Conservation (phyloP, 2,797 vertebrate genomes). For the Rhodeus uyekii region DNA sequence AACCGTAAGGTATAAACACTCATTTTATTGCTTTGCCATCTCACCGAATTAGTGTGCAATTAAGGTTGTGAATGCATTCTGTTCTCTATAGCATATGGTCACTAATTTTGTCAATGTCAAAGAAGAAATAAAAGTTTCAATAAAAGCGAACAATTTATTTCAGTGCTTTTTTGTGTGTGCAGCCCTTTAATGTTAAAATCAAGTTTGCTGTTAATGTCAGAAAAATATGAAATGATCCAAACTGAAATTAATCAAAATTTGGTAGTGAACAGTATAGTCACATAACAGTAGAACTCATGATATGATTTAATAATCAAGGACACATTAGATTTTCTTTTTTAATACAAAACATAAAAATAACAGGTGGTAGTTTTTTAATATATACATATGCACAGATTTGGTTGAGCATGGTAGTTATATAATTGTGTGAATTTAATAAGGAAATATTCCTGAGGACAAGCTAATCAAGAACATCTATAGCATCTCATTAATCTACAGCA, state of each 20-base stretch:
- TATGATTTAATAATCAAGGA: not conserved
- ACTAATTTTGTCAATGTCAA: not conserved
- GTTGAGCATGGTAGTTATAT: not conserved
- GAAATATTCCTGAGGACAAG: not conserved
- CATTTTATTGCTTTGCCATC: not conserved
- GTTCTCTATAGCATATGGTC: not conserved
- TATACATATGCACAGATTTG: constrained; percentile 29
- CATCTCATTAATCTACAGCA: not conserved
- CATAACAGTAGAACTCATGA: not conserved
- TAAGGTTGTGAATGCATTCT: not conserved
- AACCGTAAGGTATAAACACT: not conserved
- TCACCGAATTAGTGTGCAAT: not conserved
- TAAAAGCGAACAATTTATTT: constrained; percentile 19
- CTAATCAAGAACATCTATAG: not conserved
- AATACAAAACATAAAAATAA: constrained; percentile 27
- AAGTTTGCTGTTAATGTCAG: not conserved
- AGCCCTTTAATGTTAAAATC: constrained; percentile 9
- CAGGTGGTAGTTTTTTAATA: not conserved
- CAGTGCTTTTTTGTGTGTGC: constrained; percentile 2
- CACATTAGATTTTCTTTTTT: not conserved
- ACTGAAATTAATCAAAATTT: not conserved
- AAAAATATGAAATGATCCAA: not conserved
- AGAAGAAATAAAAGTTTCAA: constrained; percentile 20
- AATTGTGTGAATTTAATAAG: not conserved
- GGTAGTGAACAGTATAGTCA: not conserved